Conservation (phyloP, 2,113 vertebrate genomes). For the Cariama cristata region DNA sequence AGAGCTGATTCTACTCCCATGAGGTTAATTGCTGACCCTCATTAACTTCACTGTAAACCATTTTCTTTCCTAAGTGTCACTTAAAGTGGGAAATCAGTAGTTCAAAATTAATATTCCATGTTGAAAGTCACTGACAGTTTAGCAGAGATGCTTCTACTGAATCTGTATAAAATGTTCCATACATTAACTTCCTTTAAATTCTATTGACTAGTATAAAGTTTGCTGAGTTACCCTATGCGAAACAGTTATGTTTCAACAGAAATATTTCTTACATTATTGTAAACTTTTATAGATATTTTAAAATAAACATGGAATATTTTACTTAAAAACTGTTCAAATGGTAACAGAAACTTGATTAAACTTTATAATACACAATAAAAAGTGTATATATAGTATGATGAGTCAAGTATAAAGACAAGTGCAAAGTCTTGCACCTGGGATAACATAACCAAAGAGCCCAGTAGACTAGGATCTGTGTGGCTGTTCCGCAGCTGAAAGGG, state of each 20-base stretch:
- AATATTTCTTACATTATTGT: not conserved
- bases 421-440: not conserved
- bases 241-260: not conserved
- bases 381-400: not conserved
- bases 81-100: not conserved
- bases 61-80: not conserved
- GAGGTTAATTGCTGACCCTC: not conserved
- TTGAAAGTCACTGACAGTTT: not conserved
- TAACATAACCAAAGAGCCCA: too few relatives aligned
- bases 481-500: not conserved
- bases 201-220: not conserved
- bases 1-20: not conserved
- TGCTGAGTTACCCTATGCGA: not conserved
- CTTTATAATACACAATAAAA: not conserved
- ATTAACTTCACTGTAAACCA: not conserved
- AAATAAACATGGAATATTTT: not conserved
- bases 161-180: not conserved
- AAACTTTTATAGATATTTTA: not conserved
- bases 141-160: not conserved
- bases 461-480: too few relatives aligned
- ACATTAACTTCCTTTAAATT: not conserved
- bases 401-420: not conserved
- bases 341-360: not conserved
- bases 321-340: not conserved
- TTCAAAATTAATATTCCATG: not conserved